Evolutionary conservation across 2,113 vertebrate genomes (phyloP).

Genomic region (Capreolus pygargus): DNA sequence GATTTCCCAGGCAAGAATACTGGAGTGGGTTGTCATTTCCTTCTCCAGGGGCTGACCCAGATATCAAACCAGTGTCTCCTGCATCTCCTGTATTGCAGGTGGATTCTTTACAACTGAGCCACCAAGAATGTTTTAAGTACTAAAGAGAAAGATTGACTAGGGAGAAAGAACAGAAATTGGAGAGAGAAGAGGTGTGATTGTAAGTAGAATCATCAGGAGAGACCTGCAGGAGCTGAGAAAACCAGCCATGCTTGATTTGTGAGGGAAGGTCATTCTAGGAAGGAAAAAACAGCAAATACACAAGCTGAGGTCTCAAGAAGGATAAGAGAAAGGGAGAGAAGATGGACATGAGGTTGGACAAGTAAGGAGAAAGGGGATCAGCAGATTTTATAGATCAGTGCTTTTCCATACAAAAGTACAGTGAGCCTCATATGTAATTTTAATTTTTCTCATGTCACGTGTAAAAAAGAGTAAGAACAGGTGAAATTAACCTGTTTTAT

Average conservation of each 20-base stretch:
- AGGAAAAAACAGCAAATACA: background rate
- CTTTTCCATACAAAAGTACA: background rate
- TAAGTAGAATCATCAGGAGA: background rate
- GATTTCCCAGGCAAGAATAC: background rate
- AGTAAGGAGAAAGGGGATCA: background rate
- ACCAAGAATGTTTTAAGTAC: background rate
- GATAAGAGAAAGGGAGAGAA: background rate
- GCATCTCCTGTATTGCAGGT: background rate
- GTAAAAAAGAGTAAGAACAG: background rate
- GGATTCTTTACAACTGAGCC: background rate
- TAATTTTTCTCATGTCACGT: background rate
- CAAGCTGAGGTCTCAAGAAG: background rate
- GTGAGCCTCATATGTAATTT: background rate
- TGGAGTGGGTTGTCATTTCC: background rate
- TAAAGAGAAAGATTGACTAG: background rate
- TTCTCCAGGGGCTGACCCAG: background rate
- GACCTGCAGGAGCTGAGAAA: background rate
- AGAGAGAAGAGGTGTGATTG: background rate
- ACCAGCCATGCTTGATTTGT: background rate
- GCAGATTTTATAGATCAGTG: background rate
- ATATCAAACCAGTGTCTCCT: background rate
- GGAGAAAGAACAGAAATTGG: background rate
- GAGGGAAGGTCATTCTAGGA: background rate
- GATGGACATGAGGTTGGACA: background rate
- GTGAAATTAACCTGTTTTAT: background rate